phyloP scores from a whole-genome alignment of 2,888 invertebrate species.

The Heliconius ismenius region DNA sequence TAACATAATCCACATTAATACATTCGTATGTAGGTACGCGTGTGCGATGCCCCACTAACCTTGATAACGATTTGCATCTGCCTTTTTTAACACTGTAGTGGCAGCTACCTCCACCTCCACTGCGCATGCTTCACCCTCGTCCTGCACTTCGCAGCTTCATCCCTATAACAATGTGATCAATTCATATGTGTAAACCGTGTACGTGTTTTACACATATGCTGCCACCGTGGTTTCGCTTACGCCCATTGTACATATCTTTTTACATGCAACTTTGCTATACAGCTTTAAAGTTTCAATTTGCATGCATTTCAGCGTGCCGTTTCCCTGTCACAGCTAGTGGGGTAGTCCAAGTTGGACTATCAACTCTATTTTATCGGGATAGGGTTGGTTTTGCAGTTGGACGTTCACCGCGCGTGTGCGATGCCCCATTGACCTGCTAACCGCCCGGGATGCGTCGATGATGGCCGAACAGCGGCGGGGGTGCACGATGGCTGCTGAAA shows the following conservation, averaged over 20 bases:
- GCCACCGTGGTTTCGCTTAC: not conserved
- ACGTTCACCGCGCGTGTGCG: constrained; percentile 49
- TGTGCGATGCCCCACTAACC: constrained; percentile 24
- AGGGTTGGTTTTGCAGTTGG: constrained; percentile 13
- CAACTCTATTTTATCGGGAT: not conserved
- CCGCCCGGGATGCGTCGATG: constrained; percentile 46
- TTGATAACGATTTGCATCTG: constrained; percentile 22
- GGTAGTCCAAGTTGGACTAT: not conserved
- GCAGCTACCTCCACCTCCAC: constrained; percentile 7
- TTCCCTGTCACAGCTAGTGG: constrained; percentile 7
- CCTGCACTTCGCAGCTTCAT: constrained; percentile 3
- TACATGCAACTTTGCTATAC: not conserved
- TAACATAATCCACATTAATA: not conserved
- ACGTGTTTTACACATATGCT: not conserved
- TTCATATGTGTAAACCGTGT: not conserved
- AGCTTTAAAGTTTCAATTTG: constrained; percentile 22
- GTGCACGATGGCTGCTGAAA: constrained; percentile 12
- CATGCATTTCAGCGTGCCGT: constrained; percentile 13
- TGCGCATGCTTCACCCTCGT: constrained; percentile 17
- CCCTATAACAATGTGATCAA: not conserved
- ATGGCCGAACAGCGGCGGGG: constrained; percentile 25
- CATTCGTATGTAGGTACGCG: constrained; percentile 15
- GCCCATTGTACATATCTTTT: not conserved
- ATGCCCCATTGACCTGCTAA: constrained; percentile 54
- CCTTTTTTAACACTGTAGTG: constrained; percentile 6